These are phyloP conservation scores for Hecatera dysodea DNA, from an alignment of 2,888 invertebrate genomes.

Conservation along the genomic window DNA sequence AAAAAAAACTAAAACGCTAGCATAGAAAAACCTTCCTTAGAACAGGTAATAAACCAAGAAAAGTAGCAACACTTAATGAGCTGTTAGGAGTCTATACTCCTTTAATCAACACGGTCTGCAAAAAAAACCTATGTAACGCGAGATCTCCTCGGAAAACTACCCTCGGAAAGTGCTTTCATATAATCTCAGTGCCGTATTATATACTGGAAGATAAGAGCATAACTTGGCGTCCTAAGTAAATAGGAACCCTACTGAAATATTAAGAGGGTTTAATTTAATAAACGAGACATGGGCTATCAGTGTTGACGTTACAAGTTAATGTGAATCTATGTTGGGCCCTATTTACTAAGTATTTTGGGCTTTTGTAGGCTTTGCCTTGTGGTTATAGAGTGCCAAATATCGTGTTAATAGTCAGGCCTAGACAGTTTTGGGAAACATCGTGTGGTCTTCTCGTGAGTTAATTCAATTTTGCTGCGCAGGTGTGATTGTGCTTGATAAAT, in stretches of 20 bases:
- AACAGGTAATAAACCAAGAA: constrained; percentile 2
- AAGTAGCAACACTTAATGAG: constrained; percentile 14
- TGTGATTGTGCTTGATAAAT: constrained; percentile 20
- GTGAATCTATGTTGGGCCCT: constrained; percentile 45
- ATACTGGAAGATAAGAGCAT: constrained; percentile 60
- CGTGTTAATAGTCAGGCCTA: background rate
- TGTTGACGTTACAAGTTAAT: constrained; percentile 59
- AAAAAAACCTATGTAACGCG: constrained; percentile 28
- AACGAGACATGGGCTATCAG: constrained; percentile 74
- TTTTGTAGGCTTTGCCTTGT: constrained; percentile 17
- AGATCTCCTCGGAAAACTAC: constrained; percentile 28
- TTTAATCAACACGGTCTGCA: constrained; percentile 44
- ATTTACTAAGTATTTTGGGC: constrained; percentile 50
- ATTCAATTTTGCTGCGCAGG: background rate
- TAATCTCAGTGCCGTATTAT: constrained; percentile 61
- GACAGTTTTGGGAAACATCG: background rate
- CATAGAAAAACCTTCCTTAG: background rate
- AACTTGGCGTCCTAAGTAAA: constrained; percentile 75
- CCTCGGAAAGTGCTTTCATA: constrained; percentile 40
- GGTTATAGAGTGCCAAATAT: constrained; percentile 2
- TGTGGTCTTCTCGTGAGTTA: background rate
- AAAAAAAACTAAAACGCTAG: background rate
- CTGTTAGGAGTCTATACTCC: constrained; percentile 14
- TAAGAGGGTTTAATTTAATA: constrained; percentile 73
- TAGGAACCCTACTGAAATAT: constrained; percentile 70